phyloP scores from a whole-genome alignment of 2,797 vertebrate species.

The Huso huso region DNA sequence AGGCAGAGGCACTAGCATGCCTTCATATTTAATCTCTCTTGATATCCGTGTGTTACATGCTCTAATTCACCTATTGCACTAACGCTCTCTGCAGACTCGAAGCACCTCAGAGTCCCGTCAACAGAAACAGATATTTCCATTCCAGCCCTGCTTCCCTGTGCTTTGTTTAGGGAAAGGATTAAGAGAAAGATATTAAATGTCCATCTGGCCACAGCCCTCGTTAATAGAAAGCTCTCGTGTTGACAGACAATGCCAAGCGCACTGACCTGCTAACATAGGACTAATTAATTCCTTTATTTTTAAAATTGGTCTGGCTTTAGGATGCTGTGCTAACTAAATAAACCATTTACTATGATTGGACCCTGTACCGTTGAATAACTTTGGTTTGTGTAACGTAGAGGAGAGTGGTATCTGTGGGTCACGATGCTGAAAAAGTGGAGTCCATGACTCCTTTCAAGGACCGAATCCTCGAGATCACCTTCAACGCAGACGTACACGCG shows the following conservation, averaged over 20 bases:
- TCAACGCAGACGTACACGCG: slow-evolving; percentile 90
- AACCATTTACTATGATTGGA: too few relatives aligned
- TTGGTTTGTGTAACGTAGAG: not conserved
- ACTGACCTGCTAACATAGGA: too few relatives aligned
- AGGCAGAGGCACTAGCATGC: slow-evolving; percentile 41
- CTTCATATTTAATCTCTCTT: slow-evolving; percentile 69
- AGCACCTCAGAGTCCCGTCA: slow-evolving; percentile 14
- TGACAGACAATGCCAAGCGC: too few relatives aligned
- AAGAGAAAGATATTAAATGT: not conserved
- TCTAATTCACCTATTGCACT: slow-evolving; percentile 42
- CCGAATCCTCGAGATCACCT: slow-evolving; percentile 74
- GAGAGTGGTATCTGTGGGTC: slow-evolving; percentile 30
- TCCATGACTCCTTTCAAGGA: slow-evolving; percentile 78
- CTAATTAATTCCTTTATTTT: too few relatives aligned
- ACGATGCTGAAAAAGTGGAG: slow-evolving; percentile 63
- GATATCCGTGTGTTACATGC: slow-evolving; percentile 52
- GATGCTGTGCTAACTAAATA: too few relatives aligned
- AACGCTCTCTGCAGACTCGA: slow-evolving; percentile 12
- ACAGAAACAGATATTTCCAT: not conserved
- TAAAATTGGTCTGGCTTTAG: too few relatives aligned
- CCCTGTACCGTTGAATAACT: not conserved
- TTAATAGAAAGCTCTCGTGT: not conserved
- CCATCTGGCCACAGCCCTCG: slow-evolving; percentile 9
- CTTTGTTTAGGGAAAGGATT: not conserved
- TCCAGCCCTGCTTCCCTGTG: not conserved